Percentiles rank a stretch among this genome's conserved stretches.
These are phyloP conservation scores for Prunella strophiata DNA, from an alignment of 2,797 vertebrate species.

Conservation along the genomic window DNA sequence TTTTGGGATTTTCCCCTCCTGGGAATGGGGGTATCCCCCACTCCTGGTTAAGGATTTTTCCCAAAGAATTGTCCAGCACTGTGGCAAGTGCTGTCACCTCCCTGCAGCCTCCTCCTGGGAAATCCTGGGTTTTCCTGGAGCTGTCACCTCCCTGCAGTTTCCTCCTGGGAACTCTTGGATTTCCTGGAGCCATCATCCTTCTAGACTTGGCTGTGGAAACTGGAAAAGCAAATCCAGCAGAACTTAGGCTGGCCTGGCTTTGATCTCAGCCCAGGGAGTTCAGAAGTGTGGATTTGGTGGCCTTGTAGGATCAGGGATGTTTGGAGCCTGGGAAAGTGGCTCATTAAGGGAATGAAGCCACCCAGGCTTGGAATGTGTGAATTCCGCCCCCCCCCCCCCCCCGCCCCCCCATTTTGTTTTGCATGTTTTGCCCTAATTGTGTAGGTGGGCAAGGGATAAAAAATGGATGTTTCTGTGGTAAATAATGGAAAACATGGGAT, in stretches of 20 bases:
- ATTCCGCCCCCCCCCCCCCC: background rate
- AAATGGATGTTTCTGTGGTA: background rate
- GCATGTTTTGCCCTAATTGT: too few relatives aligned
- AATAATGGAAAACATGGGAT: background rate
- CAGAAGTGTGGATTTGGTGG: background rate
- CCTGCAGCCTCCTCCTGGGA: background rate
- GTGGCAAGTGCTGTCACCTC: background rate
- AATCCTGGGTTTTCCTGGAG: background rate
- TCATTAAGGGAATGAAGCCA: background rate
- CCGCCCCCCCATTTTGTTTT: too few relatives aligned
- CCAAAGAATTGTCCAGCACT: background rate
- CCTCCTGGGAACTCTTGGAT: background rate
- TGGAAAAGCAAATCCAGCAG: background rate
- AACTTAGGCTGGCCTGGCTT: background rate
- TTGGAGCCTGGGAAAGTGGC: background rate
- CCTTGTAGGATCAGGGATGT: background rate
- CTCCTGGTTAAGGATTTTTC: background rate
- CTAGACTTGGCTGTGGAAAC: background rate
- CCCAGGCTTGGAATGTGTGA: background rate
- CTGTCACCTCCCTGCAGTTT: background rate
- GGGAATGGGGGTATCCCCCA: background rate
- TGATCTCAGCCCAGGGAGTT: background rate
- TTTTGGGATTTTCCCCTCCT: background rate
- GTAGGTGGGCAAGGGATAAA: background rate
- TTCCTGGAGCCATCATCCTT: background rate